Evolutionary conservation across 2,797 vertebrate genomes (phyloP).

Genomic region (Amphiprion clarkii): DNA sequence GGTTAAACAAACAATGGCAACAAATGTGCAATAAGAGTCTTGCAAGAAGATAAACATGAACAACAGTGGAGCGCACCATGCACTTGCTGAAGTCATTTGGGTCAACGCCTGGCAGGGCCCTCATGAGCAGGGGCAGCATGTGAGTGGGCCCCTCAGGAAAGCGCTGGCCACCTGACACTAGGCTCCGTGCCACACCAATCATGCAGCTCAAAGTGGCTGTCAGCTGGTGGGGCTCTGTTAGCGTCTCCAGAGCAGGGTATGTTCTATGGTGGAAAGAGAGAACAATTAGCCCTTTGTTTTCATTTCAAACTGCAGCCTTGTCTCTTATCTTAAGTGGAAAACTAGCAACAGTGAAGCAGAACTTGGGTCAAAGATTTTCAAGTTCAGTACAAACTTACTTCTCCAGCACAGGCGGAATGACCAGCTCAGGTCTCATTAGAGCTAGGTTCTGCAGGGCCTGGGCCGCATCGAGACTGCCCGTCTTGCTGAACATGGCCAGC

Average conservation of each 20-base stretch:
- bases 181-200: slow-evolving; percentile 95
- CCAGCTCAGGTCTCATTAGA: slow-evolving; percentile 95
- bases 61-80: slow-evolving; percentile 88
- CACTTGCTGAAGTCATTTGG: slow-evolving; percentile 99
- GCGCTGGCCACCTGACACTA: slow-evolving; percentile 92
- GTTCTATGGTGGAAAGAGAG: slow-evolving; percentile 83
- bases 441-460: slow-evolving; percentile 98
- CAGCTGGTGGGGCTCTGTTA: slow-evolving; percentile 98
- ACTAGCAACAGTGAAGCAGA: neutral
- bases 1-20: neutral
- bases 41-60: neutral
- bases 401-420: slow-evolving; percentile 97
- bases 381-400: slow-evolving; percentile 84
- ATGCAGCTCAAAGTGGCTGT: slow-evolving; percentile 98
- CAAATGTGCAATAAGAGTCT: neutral
- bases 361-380: slow-evolving; percentile 6
- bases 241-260: slow-evolving; percentile 96
- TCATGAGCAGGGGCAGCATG: slow-evolving; percentile 97
- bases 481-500: slow-evolving; percentile 99
- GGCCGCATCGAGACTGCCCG: slow-evolving; percentile 95
- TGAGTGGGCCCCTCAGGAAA: slow-evolving; percentile 97
- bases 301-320: slow-evolving; percentile 18
- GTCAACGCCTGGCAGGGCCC: slow-evolving; percentile 96
- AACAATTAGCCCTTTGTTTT: slow-evolving; percentile 62
- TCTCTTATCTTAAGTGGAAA: slow-evolving; percentile 26